These are phyloP conservation scores for Nematostella vectensis DNA, from an alignment of 92 coral and sea anemone genomes.

Conservation along the genomic window DNA sequence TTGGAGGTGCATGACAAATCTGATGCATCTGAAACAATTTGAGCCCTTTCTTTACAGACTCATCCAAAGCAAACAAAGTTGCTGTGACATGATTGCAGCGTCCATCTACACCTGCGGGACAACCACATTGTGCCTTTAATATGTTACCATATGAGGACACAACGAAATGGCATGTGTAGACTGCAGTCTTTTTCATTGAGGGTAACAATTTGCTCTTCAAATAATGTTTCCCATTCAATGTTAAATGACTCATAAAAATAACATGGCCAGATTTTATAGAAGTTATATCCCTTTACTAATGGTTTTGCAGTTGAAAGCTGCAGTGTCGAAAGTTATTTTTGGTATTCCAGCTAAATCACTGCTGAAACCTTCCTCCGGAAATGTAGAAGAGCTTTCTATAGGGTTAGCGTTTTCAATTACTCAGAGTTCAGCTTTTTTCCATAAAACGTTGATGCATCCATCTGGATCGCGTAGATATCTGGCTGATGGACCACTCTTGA, in stretches of 20 bases:
- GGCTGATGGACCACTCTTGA: too few species aligned
- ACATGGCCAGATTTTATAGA: slow-evolving; percentile 49
- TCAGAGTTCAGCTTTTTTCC: too few species aligned
- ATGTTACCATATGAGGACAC: slow-evolving; percentile 24
- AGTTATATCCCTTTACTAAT: slow-evolving; percentile 48
- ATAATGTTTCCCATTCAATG: slow-evolving; percentile 33
- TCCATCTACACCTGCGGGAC: slow-evolving; percentile 58
- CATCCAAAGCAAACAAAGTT: slow-evolving; percentile 48
- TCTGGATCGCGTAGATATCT: too few species aligned
- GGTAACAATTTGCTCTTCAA: slow-evolving; percentile 51
- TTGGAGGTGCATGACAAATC: too few species aligned
- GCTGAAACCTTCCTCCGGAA: neutral
- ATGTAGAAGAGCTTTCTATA: neutral
- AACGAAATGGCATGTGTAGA: slow-evolving; percentile 22
- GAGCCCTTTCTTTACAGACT: slow-evolving; percentile 23
- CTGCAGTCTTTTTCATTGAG: slow-evolving; percentile 34
- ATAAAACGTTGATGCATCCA: too few species aligned
- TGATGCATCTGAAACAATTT: slow-evolving; percentile 4
- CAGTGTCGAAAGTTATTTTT: neutral
- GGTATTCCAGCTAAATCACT: neutral
- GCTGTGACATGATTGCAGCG: slow-evolving; percentile 48
- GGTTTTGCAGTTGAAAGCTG: slow-evolving; percentile 34
- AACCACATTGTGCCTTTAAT: slow-evolving; percentile 41
- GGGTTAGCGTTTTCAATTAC: too few species aligned
- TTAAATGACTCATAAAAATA: slow-evolving; percentile 22